phyloP scores from a whole-genome alignment of 2,113 vertebrate species.

The Leucosticte australis region DNA sequence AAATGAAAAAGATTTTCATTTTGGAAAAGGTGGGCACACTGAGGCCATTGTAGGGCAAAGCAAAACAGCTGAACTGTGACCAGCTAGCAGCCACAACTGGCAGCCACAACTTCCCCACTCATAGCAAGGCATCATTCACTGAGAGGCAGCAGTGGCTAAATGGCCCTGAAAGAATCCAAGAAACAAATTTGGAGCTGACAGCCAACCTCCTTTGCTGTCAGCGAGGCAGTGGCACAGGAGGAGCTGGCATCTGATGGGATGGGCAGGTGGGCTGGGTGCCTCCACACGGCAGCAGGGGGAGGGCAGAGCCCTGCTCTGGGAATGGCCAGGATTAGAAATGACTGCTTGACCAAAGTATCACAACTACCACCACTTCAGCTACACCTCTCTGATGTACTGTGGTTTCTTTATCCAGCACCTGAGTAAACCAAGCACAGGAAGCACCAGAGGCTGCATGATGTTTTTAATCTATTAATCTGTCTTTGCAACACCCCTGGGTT shows the following conservation, averaged over 20 bases:
- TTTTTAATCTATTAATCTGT: background rate
- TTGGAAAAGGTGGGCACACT: background rate
- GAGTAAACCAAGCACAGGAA: background rate
- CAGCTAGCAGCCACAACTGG: background rate
- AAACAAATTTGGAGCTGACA: background rate
- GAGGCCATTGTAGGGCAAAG: constrained; percentile 11
- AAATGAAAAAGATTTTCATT: background rate
- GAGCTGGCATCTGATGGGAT: fast-evolving
- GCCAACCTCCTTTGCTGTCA: background rate
- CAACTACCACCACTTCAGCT: background rate
- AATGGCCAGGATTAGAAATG: background rate
- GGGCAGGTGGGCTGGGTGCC: background rate
- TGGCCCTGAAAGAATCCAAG: background rate
- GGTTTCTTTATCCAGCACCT: background rate
- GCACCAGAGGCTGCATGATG: constrained; percentile 1
- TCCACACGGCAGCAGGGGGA: background rate
- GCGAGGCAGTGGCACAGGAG: background rate
- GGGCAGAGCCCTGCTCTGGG: background rate
- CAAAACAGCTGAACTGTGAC: background rate
- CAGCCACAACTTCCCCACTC: background rate
- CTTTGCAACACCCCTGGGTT: constrained; percentile 12
- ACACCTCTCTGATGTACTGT: background rate
- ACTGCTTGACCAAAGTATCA: constrained; percentile 1
- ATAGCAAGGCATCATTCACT: background rate
- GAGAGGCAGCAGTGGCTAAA: background rate